Conservation (phyloP, 2,888 invertebrate species). For the Hypercompe scribonia region DNA sequence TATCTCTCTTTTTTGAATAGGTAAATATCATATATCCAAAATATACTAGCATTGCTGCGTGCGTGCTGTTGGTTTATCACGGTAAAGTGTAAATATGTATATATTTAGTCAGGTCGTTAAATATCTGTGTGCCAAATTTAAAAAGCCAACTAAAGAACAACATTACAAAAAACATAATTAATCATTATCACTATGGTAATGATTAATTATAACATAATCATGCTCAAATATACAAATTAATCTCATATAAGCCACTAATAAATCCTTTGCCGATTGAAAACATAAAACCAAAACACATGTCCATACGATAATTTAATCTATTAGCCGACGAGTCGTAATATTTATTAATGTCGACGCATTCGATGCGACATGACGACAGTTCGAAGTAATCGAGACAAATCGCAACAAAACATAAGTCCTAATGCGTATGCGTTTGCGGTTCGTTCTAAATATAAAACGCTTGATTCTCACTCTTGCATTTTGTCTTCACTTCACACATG, state of each 20-base stretch:
- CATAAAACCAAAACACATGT: conserved; percentile 12
- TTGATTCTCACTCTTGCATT: conserved; percentile 60
- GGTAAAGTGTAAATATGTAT: not conserved
- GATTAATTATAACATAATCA: not conserved
- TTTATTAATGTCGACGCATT: conserved; percentile 28
- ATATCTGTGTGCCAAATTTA: not conserved
- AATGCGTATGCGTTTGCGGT: conserved; percentile 50
- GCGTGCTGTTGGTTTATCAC: not conserved
- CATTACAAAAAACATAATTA: not conserved
- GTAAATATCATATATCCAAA: not conserved
- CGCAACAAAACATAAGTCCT: conserved; percentile 32
- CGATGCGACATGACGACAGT: conserved; percentile 24
- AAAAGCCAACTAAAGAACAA: not conserved
- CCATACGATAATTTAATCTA: conserved; percentile 20
- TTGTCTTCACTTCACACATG: conserved; percentile 55
- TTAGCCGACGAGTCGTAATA: conserved; percentile 18
- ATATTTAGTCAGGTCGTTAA: not conserved
- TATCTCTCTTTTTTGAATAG: not conserved
- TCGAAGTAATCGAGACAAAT: conserved; percentile 44
- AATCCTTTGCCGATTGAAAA: conserved; percentile 10
- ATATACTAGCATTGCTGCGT: not conserved
- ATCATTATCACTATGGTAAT: not conserved
- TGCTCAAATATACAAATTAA: not conserved
- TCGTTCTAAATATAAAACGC: conserved; percentile 62
- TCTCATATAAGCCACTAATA: conserved; percentile 1